Base-by-base conservation (phyloP, 1,140 invertebrate species). In the Lycorma delicatula region DNA sequence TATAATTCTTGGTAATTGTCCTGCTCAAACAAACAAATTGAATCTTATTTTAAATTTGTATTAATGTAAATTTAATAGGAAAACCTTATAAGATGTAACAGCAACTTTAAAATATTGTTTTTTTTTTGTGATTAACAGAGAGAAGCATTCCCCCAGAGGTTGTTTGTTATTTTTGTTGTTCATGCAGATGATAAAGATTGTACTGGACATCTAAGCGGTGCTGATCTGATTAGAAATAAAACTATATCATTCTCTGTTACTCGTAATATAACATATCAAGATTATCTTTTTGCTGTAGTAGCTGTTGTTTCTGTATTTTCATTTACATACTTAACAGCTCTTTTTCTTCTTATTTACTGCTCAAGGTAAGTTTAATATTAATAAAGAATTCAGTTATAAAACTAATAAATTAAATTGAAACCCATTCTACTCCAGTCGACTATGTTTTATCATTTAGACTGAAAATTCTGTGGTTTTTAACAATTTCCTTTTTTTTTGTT, bases 101-200 rank as follows among this genome's bases (percentile, higher is more conserved):
- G n/a, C n/a, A n/a, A n/a, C n/a, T n/a, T n/a, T n/a, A n/a, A n/a
- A n/a, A n/a, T n/a, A n/a, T n/a, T n/a, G n/a, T n/a, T n/a, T n/a
- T 69, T 36, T 64, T 49, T 29, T 54, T 64, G 51, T 51, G 59
- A 60, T 76, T 75, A 20, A 2, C 66, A 87, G 85, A 80, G 79
- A 78, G 73, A 77, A 49, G 75, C 77, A 54, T 87, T 83, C 68
- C 83, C 83, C 1, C 61, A 76, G 46, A 86, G 87, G 9, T 87
- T 92, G 70, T 92, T 86, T 71, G 77, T 92, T 38, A 86, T 92
- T 1, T 80, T 92, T 63, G 85, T 91, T 16, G 82, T 89, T 52
- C 86, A 90, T 73, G 79, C 81, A 0, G 82, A 84, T 50, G 86
- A 92, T 64, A 77, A 73, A 1, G 81, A 83, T 56, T 93, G 90